Evolutionary conservation across 2,113 vertebrate species (phyloP).

Genomic region (Butorides virescens): DNA sequence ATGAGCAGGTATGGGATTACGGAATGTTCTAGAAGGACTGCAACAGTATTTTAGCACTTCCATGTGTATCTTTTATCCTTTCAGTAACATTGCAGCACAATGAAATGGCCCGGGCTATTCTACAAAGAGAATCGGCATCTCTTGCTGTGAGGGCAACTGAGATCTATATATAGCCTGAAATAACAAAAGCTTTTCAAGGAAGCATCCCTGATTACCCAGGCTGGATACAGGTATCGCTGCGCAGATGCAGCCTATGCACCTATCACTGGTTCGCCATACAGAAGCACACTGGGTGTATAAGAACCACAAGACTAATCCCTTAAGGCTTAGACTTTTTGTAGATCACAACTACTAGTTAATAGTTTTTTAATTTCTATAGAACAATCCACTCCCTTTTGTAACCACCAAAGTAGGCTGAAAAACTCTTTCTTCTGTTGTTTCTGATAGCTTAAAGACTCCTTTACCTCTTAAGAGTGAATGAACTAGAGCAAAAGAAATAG

Average conservation of each 20-base stretch:
- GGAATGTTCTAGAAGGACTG: not conserved
- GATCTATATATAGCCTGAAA: not conserved
- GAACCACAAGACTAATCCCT: not conserved
- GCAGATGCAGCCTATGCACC: not conserved
- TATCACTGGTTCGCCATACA: not conserved
- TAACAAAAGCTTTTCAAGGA: not conserved
- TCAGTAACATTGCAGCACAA: not conserved
- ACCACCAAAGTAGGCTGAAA: not conserved
- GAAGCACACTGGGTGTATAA: fast-evolving
- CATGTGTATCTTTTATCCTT: fast-evolving
- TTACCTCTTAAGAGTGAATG: not conserved
- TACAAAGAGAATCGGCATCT: not conserved
- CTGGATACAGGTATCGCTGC: fast-evolving
- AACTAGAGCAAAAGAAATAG: not conserved
- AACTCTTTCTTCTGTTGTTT: not conserved
- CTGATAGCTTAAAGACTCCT: fast-evolving
- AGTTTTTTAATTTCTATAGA: not conserved
- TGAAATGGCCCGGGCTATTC: not conserved
- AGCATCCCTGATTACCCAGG: not conserved
- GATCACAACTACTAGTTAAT: not conserved
- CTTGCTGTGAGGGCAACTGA: not conserved
- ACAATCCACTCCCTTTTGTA: not conserved
- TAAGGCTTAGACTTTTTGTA: not conserved
- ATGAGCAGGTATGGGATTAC: not conserved
- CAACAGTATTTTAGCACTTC: not conserved